Evolutionary conservation across 2,888 invertebrate species (phyloP).

Genomic region (Trichogramma evanescens): DNA sequence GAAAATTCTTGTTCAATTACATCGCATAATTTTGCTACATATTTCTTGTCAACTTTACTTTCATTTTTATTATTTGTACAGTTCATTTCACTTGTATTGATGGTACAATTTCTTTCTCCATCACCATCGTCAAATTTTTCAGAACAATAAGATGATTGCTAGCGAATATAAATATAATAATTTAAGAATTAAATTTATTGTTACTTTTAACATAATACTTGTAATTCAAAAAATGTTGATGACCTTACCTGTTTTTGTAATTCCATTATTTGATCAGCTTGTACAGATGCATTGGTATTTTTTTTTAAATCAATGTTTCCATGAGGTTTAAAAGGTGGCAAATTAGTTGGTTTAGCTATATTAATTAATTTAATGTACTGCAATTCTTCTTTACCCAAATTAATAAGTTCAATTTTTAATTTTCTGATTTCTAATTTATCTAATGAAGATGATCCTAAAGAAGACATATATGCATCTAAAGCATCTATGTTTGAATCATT

Average conservation of each 20-base stretch:
- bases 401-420: conserved; percentile 62
- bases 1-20: conserved; percentile 1
- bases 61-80: conserved; percentile 1
- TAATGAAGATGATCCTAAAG: conserved; percentile 49
- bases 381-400: conserved; percentile 62
- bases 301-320: conserved; percentile 9
- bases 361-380: conserved; percentile 66
- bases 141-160: too few relatives aligned
- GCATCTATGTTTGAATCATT: conserved; percentile 59
- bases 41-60: conserved; percentile 1
- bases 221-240: not conserved
- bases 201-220: not conserved
- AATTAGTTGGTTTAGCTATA: conserved; percentile 62
- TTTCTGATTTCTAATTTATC: conserved; percentile 58
- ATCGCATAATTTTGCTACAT: not conserved
- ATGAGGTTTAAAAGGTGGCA: conserved; percentile 50
- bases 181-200: not conserved
- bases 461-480: conserved; percentile 77
- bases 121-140: not conserved
- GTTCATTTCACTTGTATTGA: not conserved
- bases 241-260: conserved; percentile 25
- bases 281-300: not conserved
- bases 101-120: conserved; percentile 1
- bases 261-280: conserved; percentile 7
- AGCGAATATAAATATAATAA: too few relatives aligned